phyloP scores from a whole-genome alignment of 2,797 vertebrate species.

The Sardinella longiceps region DNA sequence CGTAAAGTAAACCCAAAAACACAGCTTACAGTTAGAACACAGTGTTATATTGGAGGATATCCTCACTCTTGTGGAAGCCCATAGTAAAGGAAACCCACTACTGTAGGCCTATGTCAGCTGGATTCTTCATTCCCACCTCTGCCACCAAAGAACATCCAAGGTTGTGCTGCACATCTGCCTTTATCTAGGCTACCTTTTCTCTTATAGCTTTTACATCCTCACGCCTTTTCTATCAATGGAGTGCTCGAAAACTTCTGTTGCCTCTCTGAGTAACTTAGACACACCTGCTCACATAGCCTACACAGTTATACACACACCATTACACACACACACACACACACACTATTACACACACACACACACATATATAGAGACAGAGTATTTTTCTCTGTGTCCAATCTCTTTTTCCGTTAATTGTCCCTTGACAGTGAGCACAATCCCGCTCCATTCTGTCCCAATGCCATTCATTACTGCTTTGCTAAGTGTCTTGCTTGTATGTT shows the following conservation, averaged over 20 bases:
- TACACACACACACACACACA: slow-evolving; percentile 17
- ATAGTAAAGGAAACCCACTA: background rate
- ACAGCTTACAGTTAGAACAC: background rate
- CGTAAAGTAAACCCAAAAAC: background rate
- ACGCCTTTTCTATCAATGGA: slow-evolving; percentile 46
- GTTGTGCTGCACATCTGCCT: slow-evolving; percentile 32
- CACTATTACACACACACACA: slow-evolving; percentile 24
- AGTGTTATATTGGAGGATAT: background rate
- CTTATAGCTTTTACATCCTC: slow-evolving; percentile 8
- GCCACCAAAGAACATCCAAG: slow-evolving; percentile 32
- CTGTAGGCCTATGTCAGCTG: too few relatives aligned
- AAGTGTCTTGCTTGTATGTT: slow-evolving; percentile 77
- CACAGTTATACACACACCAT: slow-evolving; percentile 12
- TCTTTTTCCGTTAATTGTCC: background rate
- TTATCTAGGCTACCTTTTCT: background rate
- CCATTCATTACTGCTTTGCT: slow-evolving; percentile 65
- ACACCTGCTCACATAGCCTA: slow-evolving; percentile 8
- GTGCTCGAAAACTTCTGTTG: slow-evolving; percentile 29
- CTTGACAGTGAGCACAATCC: slow-evolving; percentile 59
- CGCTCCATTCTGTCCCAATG: slow-evolving; percentile 23
- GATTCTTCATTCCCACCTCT: background rate
- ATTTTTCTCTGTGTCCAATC: slow-evolving; percentile 32
- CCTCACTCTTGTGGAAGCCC: background rate
- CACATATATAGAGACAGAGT: slow-evolving; percentile 4
- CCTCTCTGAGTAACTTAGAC: slow-evolving; percentile 19